These are phyloP conservation scores for Eupithecia subumbrata DNA, from an alignment of 2,888 invertebrate species.

Conservation along the genomic window DNA sequence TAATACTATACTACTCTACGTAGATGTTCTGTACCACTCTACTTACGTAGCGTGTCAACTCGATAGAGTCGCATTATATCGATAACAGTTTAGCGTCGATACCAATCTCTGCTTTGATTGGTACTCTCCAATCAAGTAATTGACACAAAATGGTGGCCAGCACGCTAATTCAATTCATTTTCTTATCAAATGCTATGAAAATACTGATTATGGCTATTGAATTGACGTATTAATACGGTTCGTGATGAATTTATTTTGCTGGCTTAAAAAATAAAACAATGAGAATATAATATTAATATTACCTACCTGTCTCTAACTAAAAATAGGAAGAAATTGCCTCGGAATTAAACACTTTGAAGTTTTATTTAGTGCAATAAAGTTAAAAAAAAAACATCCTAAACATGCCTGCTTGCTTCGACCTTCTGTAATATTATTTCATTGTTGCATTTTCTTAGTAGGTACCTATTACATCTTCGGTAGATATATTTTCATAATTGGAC, in stretches of 20 bases:
- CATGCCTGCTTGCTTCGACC: not conserved
- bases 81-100: slow-evolving; percentile 45
- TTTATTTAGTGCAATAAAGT: no score
- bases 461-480: not conserved
- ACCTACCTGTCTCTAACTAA: not conserved
- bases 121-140: slow-evolving; percentile 61
- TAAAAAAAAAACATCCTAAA: not conserved
- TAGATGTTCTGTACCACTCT: not conserved
- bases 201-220: not conserved
- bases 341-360: no score
- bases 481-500: not conserved
- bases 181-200: slow-evolving; percentile 32
- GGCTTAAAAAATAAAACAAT: not conserved
- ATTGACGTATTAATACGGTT: slow-evolving; percentile 1
- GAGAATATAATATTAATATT: not conserved
- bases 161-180: slow-evolving; percentile 42
- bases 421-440: not conserved
- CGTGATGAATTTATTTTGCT: not conserved
- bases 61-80: slow-evolving; percentile 26
- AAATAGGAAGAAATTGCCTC: not conserved
- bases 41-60: slow-evolving; percentile 33
- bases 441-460: not conserved
- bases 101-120: slow-evolving; percentile 59
- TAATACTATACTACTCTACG: no score
- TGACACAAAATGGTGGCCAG: slow-evolving; percentile 51